Conservation (phyloP, 2,888 invertebrate species). For the Dryocosmus kuriphilus region DNA sequence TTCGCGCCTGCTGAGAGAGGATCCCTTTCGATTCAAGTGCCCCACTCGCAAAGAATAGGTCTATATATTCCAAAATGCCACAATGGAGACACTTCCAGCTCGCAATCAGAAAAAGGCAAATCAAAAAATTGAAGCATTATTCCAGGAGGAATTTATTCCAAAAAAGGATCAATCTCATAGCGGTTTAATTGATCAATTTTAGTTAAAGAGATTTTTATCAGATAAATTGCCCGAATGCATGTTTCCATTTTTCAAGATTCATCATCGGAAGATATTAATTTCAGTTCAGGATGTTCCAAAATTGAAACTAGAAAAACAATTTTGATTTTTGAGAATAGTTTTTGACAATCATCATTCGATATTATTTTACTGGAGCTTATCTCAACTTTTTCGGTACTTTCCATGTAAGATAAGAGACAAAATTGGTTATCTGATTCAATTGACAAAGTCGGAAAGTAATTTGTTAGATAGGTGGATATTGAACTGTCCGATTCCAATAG, state of each 20-base stretch:
- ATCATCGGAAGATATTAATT: no score
- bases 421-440: neutral
- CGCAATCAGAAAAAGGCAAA: neutral
- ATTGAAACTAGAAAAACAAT: no score
- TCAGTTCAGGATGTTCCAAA: no score
- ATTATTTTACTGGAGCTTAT: neutral
- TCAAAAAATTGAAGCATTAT: constrained; percentile 3
- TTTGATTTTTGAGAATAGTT: no score
- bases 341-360: no score
- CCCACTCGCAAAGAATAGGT: constrained; percentile 16
- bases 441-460: constrained; percentile 6
- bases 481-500: constrained; percentile 16
- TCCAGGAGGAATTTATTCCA: neutral
- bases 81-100: neutral
- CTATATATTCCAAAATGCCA: constrained; percentile 25
- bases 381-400: neutral
- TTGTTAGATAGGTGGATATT: constrained; percentile 5
- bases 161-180: no score
- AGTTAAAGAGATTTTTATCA: no score
- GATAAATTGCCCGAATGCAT: no score
- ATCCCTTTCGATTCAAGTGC: constrained; percentile 22
- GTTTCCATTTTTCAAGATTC: no score
- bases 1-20: constrained; percentile 38
- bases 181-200: no score
- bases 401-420: neutral